Evolutionary conservation across 1,140 invertebrate species (phyloP).

Genomic region (Aphelenchoides besseyi): DNA sequence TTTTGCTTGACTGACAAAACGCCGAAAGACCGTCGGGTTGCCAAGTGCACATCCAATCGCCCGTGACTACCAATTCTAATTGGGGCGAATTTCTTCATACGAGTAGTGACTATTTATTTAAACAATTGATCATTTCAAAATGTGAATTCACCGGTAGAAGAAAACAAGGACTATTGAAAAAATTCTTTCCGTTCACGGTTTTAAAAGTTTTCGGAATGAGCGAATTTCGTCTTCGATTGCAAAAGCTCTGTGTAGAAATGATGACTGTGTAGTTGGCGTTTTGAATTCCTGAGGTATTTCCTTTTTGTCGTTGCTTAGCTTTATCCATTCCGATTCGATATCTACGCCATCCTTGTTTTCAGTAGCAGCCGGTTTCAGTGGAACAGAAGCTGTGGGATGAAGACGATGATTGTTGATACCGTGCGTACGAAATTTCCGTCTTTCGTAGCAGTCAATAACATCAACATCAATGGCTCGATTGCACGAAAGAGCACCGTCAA

Average conservation of each 20-base stretch:
- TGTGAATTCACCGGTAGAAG: background rate
- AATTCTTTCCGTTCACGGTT: background rate
- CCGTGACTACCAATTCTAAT: background rate
- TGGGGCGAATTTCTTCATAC: no score
- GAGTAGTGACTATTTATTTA: background rate
- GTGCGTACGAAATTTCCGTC: constrained; percentile 13
- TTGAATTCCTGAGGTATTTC: background rate
- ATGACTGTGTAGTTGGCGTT: background rate
- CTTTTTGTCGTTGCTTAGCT: background rate
- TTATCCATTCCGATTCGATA: background rate
- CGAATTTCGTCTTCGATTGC: background rate
- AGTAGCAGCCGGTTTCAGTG: background rate
- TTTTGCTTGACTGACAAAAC: background rate
- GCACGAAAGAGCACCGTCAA: constrained; percentile 44
- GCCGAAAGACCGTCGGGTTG: background rate
- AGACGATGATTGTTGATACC: constrained; percentile 2
- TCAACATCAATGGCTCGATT: constrained; percentile 46
- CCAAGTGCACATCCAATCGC: background rate
- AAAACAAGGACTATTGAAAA: background rate
- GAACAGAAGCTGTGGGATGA: background rate
- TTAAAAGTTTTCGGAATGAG: background rate
- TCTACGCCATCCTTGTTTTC: background rate
- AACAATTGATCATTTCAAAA: background rate
- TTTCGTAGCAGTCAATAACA: constrained; percentile 47
- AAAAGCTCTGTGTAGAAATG: background rate